phyloP scores from a whole-genome alignment of 2,113 vertebrate species.

The Tylochromis polylepis region DNA sequence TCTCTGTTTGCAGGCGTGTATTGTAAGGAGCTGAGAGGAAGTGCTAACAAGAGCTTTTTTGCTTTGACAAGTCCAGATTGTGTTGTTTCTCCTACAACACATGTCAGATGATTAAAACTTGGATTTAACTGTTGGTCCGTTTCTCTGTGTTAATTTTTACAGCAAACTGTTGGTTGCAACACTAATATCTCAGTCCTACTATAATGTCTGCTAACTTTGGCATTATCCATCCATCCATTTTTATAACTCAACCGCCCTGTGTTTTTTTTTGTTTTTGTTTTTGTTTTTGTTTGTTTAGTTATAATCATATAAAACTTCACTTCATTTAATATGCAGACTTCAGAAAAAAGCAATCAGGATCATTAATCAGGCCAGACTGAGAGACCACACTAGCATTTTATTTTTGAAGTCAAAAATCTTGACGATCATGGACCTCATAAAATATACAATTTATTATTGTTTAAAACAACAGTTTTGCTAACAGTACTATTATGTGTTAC shows the following conservation, averaged over 20 bases:
- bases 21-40: accelerated
- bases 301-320: neutral
- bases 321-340: neutral
- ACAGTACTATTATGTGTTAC: accelerated
- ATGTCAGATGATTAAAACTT: neutral
- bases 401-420: neutral
- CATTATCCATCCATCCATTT: neutral
- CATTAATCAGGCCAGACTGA: neutral
- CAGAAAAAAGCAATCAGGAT: accelerated
- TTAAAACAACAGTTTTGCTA: neutral
- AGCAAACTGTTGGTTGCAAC: neutral
- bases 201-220: neutral
- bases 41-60: neutral
- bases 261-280: no score
- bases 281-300: no score
- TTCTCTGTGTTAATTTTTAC: no score
- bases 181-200: neutral
- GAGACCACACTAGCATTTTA: neutral
- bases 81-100: neutral
- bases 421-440: neutral
- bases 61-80: neutral
- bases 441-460: neutral
- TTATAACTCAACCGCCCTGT: neutral
- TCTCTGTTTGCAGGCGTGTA: accelerated
- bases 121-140: neutral